These are phyloP conservation scores for Agrochola circellaris DNA, from an alignment of 2,888 invertebrate genomes.

Conservation along the genomic window DNA sequence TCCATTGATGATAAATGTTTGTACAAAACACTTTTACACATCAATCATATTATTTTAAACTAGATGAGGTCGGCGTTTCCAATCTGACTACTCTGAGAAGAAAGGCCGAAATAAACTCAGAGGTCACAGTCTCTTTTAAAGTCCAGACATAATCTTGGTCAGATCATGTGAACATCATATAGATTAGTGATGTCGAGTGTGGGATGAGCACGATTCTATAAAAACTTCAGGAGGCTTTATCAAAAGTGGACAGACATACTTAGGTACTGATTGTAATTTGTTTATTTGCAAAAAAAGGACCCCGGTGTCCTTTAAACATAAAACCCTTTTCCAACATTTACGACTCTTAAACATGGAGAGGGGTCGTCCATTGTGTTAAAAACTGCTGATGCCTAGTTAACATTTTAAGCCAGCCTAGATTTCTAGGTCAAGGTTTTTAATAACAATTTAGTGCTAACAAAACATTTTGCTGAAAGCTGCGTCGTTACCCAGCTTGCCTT, in stretches of 20 bases:
- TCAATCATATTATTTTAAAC: too few relatives aligned
- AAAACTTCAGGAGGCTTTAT: background rate
- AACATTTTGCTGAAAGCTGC: constrained; percentile 21
- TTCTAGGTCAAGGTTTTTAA: constrained; percentile 22
- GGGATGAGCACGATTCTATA: background rate
- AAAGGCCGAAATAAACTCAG: too few relatives aligned
- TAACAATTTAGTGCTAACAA: constrained; percentile 18
- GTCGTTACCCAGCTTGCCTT: constrained; percentile 1
- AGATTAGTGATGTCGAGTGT: too few relatives aligned
- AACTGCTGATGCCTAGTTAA: constrained; percentile 10
- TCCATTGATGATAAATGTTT: too few relatives aligned
- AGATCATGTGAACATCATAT: too few relatives aligned
- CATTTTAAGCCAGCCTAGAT: background rate
- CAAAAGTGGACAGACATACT: background rate
- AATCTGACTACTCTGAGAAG: too few relatives aligned
- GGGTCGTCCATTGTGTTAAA: background rate
- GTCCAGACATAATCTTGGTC: too few relatives aligned
- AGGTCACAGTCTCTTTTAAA: too few relatives aligned
- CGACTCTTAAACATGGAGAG: background rate
- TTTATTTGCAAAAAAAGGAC: background rate
- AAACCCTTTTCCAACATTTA: constrained; percentile 13
- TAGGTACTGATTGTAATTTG: background rate
- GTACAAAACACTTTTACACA: too few relatives aligned
- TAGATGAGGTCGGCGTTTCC: too few relatives aligned
- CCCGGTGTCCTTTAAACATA: background rate